These are phyloP conservation scores for Saccopteryx bilineata DNA, from an alignment of 2,113 vertebrate genomes.

Conservation along the genomic window DNA sequence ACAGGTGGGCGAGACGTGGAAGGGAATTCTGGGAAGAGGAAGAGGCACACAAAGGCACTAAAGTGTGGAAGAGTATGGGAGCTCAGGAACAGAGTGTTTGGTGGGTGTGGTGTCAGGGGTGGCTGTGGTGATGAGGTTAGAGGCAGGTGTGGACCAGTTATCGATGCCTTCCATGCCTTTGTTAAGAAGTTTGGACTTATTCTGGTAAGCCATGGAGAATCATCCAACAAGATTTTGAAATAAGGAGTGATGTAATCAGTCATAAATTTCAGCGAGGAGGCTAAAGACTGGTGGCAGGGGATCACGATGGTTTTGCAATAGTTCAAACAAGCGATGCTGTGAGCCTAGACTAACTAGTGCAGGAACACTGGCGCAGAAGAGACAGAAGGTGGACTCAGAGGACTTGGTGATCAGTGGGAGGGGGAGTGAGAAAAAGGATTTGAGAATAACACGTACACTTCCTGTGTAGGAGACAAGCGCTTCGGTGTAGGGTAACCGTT, in stretches of 20 bases:
- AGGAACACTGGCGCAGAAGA: not conserved
- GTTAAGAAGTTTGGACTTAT: not conserved
- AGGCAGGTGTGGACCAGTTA: not conserved
- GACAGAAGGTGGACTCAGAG: not conserved
- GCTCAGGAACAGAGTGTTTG: not conserved
- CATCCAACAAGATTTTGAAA: not conserved
- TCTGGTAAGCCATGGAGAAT: slow-evolving; percentile 33
- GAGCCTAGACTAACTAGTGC: not conserved
- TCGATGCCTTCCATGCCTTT: not conserved
- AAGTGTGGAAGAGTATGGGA: not conserved
- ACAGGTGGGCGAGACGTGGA: not conserved
- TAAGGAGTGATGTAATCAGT: not conserved
- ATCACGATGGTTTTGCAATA: not conserved
- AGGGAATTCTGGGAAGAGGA: not conserved
- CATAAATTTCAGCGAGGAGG: not conserved
- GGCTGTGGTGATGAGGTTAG: not conserved
- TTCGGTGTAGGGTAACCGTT: not conserved
- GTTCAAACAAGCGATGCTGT: not conserved
- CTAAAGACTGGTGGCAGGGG: not conserved
- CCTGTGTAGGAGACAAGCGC: not conserved
- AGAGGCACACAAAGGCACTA: not conserved
- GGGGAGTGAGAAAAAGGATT: not conserved
- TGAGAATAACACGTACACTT: slow-evolving; percentile 7
- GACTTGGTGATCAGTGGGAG: not conserved
- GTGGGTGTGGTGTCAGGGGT: not conserved